Conservation (phyloP, 2,113 vertebrate species). For the Micronisus gabar region DNA sequence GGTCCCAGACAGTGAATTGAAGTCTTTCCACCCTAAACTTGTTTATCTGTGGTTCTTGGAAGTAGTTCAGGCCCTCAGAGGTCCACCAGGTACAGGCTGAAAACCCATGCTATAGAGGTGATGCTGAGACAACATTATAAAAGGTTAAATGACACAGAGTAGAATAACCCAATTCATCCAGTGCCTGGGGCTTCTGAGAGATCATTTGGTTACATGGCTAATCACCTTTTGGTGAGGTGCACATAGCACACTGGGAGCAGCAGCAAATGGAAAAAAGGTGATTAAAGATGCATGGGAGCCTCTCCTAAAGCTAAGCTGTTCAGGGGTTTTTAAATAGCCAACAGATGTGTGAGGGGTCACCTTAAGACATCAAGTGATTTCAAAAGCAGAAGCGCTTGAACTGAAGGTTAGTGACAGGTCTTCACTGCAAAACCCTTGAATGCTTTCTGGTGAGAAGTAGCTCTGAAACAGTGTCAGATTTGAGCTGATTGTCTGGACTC, state of each 20-base stretch:
- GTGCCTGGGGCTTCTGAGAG: not conserved
- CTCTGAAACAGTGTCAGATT: not conserved
- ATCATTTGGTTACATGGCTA: not conserved
- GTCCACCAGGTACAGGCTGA: not conserved
- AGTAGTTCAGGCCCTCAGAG: not conserved
- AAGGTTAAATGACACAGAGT: not conserved
- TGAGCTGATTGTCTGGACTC: not conserved
- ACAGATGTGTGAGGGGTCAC: not conserved
- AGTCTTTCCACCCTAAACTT: not conserved
- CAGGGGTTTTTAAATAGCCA: not conserved
- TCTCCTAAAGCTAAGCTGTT: not conserved
- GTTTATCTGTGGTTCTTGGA: not conserved
- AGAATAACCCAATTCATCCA: not conserved
- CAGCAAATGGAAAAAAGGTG: not conserved
- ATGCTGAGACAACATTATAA: not conserved
- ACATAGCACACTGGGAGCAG: not conserved
- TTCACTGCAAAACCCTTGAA: not conserved
- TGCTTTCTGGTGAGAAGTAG: not conserved
- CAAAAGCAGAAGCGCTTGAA: not conserved
- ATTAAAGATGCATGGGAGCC: not conserved
- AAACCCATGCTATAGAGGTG: not conserved
- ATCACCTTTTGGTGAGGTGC: not conserved
- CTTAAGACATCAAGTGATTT: not conserved
- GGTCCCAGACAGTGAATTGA: not conserved
- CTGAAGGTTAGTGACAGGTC: not conserved